Evolutionary conservation across 2,797 vertebrate genomes (phyloP).

Genomic region (Enteromius thamalakanensis): DNA sequence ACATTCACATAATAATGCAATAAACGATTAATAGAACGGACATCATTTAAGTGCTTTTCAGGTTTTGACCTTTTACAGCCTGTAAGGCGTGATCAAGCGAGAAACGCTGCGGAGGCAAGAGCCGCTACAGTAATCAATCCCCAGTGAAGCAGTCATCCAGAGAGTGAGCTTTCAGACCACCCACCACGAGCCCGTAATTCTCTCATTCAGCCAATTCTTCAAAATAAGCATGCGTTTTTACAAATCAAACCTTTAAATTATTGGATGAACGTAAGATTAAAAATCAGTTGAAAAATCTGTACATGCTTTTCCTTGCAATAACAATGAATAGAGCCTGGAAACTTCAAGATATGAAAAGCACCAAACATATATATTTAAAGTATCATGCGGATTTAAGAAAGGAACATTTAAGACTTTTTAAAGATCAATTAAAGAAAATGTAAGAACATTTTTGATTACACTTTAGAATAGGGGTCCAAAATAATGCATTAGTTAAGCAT

Average conservation of each 20-base stretch:
- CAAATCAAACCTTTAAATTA: slow-evolving; percentile 4
- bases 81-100: background rate
- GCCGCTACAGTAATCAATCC: slow-evolving; percentile 25
- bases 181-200: slow-evolving; percentile 4
- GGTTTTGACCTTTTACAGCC: slow-evolving; percentile 7
- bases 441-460: too few relatives aligned
- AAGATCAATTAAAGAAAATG: background rate
- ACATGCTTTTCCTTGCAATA: background rate
- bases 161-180: slow-evolving; percentile 1
- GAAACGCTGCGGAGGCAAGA: slow-evolving; percentile 24
- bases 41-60: background rate
- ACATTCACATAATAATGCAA: background rate
- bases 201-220: background rate
- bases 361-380: background rate
- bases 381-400: background rate
- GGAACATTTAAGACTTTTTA: background rate
- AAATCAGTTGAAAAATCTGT: background rate
- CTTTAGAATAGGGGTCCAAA: too few relatives aligned
- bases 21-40: background rate
- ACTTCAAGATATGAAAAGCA: background rate
- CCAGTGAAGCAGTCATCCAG: slow-evolving; percentile 1
- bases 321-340: background rate
- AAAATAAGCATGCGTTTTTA: background rate
- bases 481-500: too few relatives aligned
- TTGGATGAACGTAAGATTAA: background rate